Conservation (phyloP, 2,888 invertebrate species). For the Eremobia ochroleuca region DNA sequence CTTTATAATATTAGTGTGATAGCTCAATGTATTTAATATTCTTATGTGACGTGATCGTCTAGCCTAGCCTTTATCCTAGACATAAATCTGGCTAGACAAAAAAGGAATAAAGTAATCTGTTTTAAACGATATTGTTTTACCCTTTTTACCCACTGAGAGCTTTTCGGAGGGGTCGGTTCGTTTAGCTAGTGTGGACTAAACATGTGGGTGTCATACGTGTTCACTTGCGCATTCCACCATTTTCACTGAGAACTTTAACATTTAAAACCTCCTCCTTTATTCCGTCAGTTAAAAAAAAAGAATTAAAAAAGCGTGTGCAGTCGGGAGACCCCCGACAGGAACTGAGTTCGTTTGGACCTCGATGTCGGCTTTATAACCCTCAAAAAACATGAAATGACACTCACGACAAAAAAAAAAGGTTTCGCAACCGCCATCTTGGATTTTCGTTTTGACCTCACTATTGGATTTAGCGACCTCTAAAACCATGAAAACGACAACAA, state of each 20-base stretch:
- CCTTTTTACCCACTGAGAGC: conserved; percentile 18
- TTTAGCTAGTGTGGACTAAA: background rate
- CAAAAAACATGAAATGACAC: too few relatives aligned
- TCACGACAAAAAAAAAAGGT: too few relatives aligned
- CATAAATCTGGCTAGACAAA: conserved; percentile 21
- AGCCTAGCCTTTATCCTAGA: conserved; percentile 1
- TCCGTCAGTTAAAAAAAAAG: background rate
- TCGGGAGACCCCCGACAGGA: too few relatives aligned
- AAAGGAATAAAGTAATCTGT: conserved; percentile 23
- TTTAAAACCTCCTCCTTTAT: background rate
- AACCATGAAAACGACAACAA: too few relatives aligned
- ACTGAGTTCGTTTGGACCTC: too few relatives aligned
- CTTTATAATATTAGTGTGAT: too few relatives aligned
- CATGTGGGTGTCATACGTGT: background rate
- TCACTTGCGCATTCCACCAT: background rate
- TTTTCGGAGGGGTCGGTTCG: background rate
- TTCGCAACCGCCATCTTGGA: too few relatives aligned
- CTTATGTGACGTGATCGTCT: background rate
- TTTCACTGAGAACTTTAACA: too few relatives aligned
- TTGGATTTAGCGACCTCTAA: too few relatives aligned
- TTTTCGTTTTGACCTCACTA: too few relatives aligned
- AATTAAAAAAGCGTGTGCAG: background rate
- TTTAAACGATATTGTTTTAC: conserved; percentile 46
- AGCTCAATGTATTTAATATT: conserved; percentile 40
- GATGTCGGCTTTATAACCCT: too few relatives aligned